phyloP scores from a whole-genome alignment of 2,888 invertebrate genomes.

The Mythimna albipuncta region DNA sequence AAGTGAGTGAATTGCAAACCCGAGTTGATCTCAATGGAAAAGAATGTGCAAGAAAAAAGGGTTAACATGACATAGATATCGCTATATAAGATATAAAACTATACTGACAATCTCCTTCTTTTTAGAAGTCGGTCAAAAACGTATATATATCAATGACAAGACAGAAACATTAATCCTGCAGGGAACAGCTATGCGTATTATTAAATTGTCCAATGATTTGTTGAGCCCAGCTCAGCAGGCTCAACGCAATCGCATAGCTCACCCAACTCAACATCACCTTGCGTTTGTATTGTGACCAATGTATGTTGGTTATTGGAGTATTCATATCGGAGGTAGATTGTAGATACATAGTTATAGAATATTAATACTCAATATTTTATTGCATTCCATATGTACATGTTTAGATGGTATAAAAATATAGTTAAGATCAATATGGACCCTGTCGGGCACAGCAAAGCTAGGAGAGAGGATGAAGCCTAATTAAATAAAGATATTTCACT shows the following conservation, averaged over 20 bases:
- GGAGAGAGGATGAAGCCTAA: too few species aligned
- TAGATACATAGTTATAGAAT: neutral
- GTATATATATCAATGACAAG: slow-evolving; percentile 38
- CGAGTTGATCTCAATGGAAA: too few species aligned
- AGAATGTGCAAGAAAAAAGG: too few species aligned
- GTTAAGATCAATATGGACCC: too few species aligned
- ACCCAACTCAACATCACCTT: slow-evolving; percentile 19
- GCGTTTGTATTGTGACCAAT: slow-evolving; percentile 50
- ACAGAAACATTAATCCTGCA: slow-evolving; percentile 49
- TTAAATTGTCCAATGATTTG: slow-evolving; percentile 65
- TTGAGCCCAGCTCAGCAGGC: slow-evolving; percentile 17
- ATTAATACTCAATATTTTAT: too few species aligned
- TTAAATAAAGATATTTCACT: too few species aligned
- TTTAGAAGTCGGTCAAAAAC: slow-evolving; percentile 31
- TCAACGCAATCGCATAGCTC: slow-evolving; percentile 40
- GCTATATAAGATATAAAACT: too few species aligned
- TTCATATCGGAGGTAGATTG: slow-evolving; percentile 4
- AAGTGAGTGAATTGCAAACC: too few species aligned
- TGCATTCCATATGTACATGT: too few species aligned
- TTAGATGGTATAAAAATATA: too few species aligned
- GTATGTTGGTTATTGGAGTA: slow-evolving; percentile 36
- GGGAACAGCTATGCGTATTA: slow-evolving; percentile 55
- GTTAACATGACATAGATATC: too few species aligned
- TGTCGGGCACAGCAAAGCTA: too few species aligned
- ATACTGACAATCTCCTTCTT: neutral